These are phyloP conservation scores for Dinoponera quadriceps DNA, from an alignment of 1,140 invertebrate species.

Conservation along the genomic window DNA sequence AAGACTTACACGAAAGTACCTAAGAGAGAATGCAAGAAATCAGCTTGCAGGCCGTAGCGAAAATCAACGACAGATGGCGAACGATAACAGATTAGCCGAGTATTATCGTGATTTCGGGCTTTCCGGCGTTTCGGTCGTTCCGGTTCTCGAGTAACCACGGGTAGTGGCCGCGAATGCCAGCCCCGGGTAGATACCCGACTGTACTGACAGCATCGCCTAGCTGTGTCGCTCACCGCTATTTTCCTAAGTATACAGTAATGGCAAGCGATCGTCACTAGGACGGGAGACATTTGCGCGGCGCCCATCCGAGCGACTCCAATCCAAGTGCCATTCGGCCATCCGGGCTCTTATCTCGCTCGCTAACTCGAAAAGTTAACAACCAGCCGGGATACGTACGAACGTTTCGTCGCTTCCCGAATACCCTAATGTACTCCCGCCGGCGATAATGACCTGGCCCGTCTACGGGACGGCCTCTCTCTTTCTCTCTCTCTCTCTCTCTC, in stretches of 20 bases:
- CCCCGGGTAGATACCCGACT: too few species aligned
- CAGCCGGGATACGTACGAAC: conserved; percentile 67
- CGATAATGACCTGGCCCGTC: conserved; percentile 64
- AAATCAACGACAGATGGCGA: too few species aligned
- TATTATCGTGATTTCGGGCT: too few species aligned
- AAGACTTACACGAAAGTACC: too few species aligned
- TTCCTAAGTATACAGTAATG: conserved; percentile 36
- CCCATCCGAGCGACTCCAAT: conserved; percentile 50
- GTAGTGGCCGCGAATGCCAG: too few species aligned
- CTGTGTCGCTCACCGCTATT: background rate
- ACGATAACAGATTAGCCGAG: too few species aligned
- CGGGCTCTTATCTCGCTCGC: conserved; percentile 65
- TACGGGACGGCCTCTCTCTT: background rate
- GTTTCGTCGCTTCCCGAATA: conserved; percentile 63
- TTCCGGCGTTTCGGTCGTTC: too few species aligned
- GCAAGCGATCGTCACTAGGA: conserved; percentile 17
- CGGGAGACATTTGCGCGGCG: conserved; percentile 53
- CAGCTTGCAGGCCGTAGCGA: too few species aligned
- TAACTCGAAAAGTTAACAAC: conserved; percentile 74
- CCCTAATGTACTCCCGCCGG: conserved; percentile 35
- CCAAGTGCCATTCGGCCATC: conserved; percentile 51
- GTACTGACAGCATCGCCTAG: too few species aligned
- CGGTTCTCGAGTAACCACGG: too few species aligned
- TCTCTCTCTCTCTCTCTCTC: too few species aligned
- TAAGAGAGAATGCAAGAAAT: too few species aligned